Conservation (phyloP, 1,140 invertebrate genomes). For the Leptoteleia sp. region DNA sequence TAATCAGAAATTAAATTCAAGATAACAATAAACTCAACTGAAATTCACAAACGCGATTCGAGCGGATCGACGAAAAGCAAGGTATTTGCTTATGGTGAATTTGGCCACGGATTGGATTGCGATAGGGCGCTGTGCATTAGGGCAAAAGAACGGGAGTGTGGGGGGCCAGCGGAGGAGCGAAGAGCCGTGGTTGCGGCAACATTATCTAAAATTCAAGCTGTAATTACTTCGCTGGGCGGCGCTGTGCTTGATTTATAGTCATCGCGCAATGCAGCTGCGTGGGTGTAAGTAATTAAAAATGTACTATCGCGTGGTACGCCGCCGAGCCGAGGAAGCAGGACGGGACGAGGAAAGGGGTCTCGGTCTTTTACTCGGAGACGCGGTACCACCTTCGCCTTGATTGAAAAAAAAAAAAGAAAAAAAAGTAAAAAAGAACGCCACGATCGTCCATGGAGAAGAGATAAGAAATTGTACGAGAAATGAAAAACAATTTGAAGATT, state of each 20-base stretch:
- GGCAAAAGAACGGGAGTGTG: conserved; percentile 58
- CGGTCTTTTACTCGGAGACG: conserved; percentile 40
- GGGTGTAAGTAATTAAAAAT: conserved; percentile 83
- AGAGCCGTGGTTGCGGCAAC: conserved; percentile 81
- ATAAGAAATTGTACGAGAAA: conserved; percentile 65
- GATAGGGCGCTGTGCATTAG: conserved; percentile 66
- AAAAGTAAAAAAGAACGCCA: conserved; percentile 47
- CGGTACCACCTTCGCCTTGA: conserved; percentile 73
- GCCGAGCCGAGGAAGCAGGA: conserved; percentile 61
- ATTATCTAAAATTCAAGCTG: conserved; percentile 83
- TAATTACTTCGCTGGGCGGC: conserved; percentile 82
- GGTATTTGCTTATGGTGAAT: conserved; percentile 68
- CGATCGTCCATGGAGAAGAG: conserved; percentile 67
- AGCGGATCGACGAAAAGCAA: conserved; percentile 24
- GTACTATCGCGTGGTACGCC: conserved; percentile 81
- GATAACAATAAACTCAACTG: background rate
- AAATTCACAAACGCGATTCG: conserved; percentile 3
- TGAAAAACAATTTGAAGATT: conserved; percentile 69
- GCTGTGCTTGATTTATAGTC: conserved; percentile 82
- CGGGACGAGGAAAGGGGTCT: conserved; percentile 62
- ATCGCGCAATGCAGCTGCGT: conserved; percentile 82
- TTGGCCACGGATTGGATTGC: conserved; percentile 68
- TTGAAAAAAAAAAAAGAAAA: conserved; percentile 69
- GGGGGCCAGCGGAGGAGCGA: conserved; percentile 55
- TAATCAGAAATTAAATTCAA: no score